Percentiles rank a stretch among this genome's conserved stretches.
Evolutionary conservation across 2,797 vertebrate species (phyloP).

Genomic region (Netta rufina): DNA sequence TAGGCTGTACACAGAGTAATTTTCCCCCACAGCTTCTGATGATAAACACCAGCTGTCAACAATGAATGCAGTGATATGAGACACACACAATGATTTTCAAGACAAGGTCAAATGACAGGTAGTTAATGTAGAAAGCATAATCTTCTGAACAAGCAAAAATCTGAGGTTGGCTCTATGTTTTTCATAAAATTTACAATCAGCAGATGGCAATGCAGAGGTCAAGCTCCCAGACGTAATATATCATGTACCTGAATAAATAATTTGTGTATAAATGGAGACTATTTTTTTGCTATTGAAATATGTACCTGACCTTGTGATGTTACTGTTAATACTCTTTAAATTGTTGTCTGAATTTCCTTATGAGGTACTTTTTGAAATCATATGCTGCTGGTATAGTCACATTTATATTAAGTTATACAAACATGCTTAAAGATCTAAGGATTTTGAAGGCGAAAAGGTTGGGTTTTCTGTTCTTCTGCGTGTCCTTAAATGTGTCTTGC

Average conservation of each 20-base stretch:
- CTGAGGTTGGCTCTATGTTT: background rate
- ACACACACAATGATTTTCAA: slow-evolving; percentile 40
- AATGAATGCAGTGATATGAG: slow-evolving; percentile 41
- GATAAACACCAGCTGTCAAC: slow-evolving; percentile 69
- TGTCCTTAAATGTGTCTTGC: background rate
- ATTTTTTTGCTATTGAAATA: background rate
- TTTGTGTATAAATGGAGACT: slow-evolving; percentile 33
- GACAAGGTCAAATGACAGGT: slow-evolving; percentile 69
- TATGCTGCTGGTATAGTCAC: background rate
- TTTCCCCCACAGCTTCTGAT: slow-evolving; percentile 46
- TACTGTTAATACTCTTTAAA: background rate
- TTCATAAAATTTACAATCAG: slow-evolving; percentile 54
- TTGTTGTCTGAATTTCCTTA: background rate
- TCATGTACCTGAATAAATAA: slow-evolving; percentile 44
- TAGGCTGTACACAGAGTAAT: slow-evolving; percentile 12
- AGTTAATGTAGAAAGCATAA: slow-evolving; percentile 60
- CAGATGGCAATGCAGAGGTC: slow-evolving; percentile 56
- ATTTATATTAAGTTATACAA: background rate
- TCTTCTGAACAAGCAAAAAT: slow-evolving; percentile 60
- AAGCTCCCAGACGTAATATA: slow-evolving; percentile 4
- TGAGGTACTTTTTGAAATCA: background rate
- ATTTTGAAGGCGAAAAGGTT: background rate
- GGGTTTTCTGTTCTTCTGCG: background rate
- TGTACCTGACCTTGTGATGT: slow-evolving; percentile 4
- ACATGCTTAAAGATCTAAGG: background rate